phyloP scores from a whole-genome alignment of 1,140 invertebrate species.

The Eriocheir sinensis region DNA sequence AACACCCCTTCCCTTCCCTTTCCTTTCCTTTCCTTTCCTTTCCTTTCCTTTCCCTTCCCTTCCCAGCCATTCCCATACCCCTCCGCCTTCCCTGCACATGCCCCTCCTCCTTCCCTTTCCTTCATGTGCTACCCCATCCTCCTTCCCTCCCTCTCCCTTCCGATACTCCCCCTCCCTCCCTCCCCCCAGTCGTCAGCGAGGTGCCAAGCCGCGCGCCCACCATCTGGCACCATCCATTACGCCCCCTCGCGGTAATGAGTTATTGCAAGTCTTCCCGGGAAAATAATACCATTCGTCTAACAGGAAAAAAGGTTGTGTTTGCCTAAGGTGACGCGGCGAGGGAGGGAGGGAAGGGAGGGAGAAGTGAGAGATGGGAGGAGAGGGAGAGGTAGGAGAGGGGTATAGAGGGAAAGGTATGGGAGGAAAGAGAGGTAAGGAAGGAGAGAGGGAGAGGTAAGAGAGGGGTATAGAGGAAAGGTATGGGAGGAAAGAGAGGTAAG shows the following conservation, averaged over 20 bases:
- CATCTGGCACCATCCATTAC: constrained; percentile 40
- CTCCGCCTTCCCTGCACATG: background rate
- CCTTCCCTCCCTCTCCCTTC: background rate
- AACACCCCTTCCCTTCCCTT: background rate
- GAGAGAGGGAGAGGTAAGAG: background rate
- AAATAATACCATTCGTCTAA: constrained; percentile 11
- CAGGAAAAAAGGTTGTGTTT: background rate
- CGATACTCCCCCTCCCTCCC: background rate
- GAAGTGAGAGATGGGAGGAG: background rate
- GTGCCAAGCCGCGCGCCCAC: background rate
- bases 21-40: background rate
- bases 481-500: background rate
- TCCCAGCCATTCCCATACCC: background rate
- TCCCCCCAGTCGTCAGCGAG: background rate
- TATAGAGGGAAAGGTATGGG: background rate
- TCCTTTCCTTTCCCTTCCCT: background rate
- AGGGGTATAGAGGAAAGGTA: background rate
- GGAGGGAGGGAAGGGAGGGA: background rate
- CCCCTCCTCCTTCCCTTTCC: background rate
- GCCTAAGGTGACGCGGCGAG: background rate
- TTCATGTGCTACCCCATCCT: background rate
- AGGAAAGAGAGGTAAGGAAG: background rate
- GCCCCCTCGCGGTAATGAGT: background rate
- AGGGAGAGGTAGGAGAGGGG: background rate
- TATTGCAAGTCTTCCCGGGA: background rate